These are phyloP conservation scores for Ctenosaura bakeri DNA, from an alignment of 2,797 vertebrate species.

Conservation along the genomic window DNA sequence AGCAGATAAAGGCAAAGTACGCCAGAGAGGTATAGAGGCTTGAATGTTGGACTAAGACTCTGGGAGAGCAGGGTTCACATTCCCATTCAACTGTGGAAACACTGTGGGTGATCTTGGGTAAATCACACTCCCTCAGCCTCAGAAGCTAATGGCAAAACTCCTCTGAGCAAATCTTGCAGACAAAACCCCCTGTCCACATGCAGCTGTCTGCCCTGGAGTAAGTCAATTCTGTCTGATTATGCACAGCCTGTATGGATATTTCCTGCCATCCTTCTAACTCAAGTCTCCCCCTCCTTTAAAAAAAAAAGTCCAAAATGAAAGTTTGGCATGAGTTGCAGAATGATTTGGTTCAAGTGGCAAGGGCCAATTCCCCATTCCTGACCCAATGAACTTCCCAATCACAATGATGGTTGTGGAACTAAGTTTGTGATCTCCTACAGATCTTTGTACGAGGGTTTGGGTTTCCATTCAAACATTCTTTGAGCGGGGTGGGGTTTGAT, in stretches of 20 bases:
- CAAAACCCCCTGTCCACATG: no score
- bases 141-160: no score
- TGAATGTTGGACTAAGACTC: no score
- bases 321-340: neutral
- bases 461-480: neutral
- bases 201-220: neutral
- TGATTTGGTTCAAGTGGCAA: neutral
- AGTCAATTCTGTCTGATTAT: neutral
- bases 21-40: no score
- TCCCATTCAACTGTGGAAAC: no score
- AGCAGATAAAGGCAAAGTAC: no score
- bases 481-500: neutral
- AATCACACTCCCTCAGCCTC: no score
- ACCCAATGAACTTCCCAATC: neutral
- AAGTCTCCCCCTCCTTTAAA: neutral
- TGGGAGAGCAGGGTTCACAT: no score
- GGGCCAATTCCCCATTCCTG: no score
- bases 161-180: no score
- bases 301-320: neutral
- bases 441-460: neutral
- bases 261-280: neutral
- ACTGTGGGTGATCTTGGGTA: no score
- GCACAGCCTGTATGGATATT: neutral
- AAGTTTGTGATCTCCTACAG: neutral
- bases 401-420: neutral